Evolutionary conservation across 2,113 vertebrate genomes (phyloP).

Genomic region (Bubalus kerabau): DNA sequence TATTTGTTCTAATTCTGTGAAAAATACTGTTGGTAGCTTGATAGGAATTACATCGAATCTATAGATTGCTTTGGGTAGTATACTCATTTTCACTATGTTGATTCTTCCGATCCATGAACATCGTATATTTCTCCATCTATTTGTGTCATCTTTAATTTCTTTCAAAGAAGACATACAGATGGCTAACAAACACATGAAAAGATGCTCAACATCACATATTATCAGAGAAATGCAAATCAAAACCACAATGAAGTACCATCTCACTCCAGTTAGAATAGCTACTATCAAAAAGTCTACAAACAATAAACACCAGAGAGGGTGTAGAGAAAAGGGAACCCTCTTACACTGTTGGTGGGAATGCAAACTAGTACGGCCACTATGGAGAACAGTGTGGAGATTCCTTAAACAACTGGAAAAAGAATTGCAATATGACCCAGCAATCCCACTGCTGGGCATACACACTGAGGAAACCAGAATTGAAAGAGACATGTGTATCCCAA

Average conservation of each 20-base stretch:
- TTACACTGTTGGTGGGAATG: neutral
- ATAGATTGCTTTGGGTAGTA: neutral
- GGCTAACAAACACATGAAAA: neutral
- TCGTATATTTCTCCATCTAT: neutral
- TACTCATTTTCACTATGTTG: neutral
- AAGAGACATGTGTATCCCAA: neutral
- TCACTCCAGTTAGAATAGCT: neutral
- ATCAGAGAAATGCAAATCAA: neutral
- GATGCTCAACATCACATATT: neutral
- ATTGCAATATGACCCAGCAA: neutral
- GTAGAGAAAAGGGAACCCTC: neutral
- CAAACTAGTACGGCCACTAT: neutral
- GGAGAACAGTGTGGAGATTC: neutral
- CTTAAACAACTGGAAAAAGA: neutral
- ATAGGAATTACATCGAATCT: neutral
- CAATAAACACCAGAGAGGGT: accelerated
- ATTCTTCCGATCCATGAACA: neutral
- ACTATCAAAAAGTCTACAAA: neutral
- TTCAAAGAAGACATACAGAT: neutral
- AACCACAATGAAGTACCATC: neutral
- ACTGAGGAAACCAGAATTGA: neutral
- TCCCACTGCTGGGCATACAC: neutral
- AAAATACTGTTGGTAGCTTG: neutral
- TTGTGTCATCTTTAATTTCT: neutral
- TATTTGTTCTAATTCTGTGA: neutral